Conservation (phyloP, 2,888 invertebrate species). For the Hymenopus coronatus region DNA sequence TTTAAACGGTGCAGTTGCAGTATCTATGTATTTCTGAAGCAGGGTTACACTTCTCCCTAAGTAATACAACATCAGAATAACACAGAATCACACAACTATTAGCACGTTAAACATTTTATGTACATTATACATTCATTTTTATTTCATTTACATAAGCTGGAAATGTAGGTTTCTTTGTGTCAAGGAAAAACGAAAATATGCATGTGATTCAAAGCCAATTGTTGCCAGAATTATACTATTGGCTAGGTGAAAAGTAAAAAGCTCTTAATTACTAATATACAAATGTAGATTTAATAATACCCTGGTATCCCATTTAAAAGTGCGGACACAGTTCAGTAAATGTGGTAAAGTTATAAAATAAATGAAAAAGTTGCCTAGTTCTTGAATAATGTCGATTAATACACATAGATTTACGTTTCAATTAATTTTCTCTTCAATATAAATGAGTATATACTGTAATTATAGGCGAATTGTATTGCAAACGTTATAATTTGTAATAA, state of each 20-base stretch:
- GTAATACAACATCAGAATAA: not conserved
- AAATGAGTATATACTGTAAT: not conserved
- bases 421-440: not conserved
- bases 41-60: not conserved
- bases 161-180: not conserved
- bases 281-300: slow-evolving; percentile 7
- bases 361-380: not conserved
- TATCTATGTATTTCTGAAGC: slow-evolving; percentile 4
- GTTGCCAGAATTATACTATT: not conserved
- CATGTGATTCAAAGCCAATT: not conserved
- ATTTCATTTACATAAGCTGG: not conserved
- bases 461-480: not conserved
- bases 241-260: not conserved
- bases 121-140: slow-evolving; percentile 7
- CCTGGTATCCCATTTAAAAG: slow-evolving; percentile 9
- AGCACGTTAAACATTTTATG: not conserved
- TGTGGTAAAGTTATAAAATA: not conserved
- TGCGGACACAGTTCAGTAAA: not conserved
- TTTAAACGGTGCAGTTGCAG: not conserved
- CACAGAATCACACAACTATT: not conserved
- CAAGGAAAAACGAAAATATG: not conserved
- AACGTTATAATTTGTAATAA: not conserved
- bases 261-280: not conserved
- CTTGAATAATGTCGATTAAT: not conserved
- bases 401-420: not conserved